phyloP scores from a whole-genome alignment of 2,888 invertebrate genomes.

The Oxyscelio sp. region DNA sequence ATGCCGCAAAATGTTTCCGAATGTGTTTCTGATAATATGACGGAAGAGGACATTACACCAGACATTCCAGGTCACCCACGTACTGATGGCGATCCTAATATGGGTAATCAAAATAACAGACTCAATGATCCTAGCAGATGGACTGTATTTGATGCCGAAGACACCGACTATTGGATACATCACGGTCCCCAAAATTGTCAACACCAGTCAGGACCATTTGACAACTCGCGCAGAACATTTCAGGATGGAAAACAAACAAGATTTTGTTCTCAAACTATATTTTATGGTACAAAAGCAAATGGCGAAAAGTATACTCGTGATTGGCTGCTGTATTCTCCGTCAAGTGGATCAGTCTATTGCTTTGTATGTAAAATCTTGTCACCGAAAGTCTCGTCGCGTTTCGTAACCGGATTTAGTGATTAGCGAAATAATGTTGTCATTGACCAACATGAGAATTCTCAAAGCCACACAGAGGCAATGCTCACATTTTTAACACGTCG shows the following conservation, averaged over 20 bases:
- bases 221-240: too few species aligned
- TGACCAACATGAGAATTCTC: slow-evolving; percentile 43
- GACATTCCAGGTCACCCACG: slow-evolving; percentile 4
- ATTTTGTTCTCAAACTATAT: slow-evolving; percentile 55
- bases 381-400: background rate
- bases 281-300: too few species aligned
- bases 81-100: slow-evolving; percentile 22
- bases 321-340: background rate
- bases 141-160: too few species aligned
- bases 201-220: slow-evolving; percentile 46
- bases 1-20: too few species aligned
- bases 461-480: too few species aligned
- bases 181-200: slow-evolving; percentile 53
- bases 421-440: slow-evolving; percentile 49
- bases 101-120: slow-evolving; percentile 26
- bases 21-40: slow-evolving; percentile 10
- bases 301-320: too few species aligned
- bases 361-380: background rate
- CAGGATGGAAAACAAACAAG: slow-evolving; percentile 47
- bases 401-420: slow-evolving; percentile 56
- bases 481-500: too few species aligned
- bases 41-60: background rate
- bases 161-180: too few species aligned
- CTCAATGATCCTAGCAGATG: slow-evolving; percentile 21
- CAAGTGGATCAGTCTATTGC: background rate